These are phyloP conservation scores for Prietella phreatophila DNA, from an alignment of 2,113 vertebrate genomes.

Conservation along the genomic window DNA sequence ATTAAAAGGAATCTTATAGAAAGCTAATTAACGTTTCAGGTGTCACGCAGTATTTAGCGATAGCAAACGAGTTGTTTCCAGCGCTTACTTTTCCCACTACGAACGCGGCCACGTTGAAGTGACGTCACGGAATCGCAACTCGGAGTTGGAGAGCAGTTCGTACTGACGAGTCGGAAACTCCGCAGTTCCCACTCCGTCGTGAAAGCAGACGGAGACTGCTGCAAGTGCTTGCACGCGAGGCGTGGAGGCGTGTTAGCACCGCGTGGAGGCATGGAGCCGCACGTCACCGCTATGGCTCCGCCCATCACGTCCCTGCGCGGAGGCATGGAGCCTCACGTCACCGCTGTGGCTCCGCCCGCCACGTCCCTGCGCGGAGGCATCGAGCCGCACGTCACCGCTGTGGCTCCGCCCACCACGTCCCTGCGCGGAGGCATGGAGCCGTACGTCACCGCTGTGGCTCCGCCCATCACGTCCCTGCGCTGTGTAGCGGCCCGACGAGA, in stretches of 20 bases:
- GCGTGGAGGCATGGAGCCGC: slow-evolving; percentile 66
- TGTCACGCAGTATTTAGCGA: not conserved
- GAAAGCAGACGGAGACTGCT: not conserved
- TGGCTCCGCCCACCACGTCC: not conserved
- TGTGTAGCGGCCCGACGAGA: slow-evolving; percentile 50
- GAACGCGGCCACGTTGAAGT: not conserved
- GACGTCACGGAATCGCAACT: not conserved
- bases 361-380: slow-evolving; percentile 47
- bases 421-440: slow-evolving; percentile 60
- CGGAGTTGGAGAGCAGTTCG: not conserved
- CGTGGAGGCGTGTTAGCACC: slow-evolving; percentile 42
- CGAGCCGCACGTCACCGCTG: too few relatives aligned
- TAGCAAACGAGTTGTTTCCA: not conserved
- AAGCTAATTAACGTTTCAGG: not conserved
- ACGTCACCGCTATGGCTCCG: slow-evolving; percentile 58
- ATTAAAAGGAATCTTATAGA: not conserved
- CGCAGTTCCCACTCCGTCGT: not conserved
- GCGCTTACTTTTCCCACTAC: not conserved
- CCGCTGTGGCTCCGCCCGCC: too few relatives aligned
- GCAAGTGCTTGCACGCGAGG: not conserved
- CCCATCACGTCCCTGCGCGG: slow-evolving; percentile 40
- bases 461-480: slow-evolving; percentile 44
- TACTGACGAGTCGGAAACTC: not conserved
- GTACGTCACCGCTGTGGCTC: slow-evolving; percentile 56
- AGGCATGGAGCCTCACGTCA: too few relatives aligned